phyloP scores from a whole-genome alignment of 2,797 vertebrate genomes.

The Parambassis ranga region DNA sequence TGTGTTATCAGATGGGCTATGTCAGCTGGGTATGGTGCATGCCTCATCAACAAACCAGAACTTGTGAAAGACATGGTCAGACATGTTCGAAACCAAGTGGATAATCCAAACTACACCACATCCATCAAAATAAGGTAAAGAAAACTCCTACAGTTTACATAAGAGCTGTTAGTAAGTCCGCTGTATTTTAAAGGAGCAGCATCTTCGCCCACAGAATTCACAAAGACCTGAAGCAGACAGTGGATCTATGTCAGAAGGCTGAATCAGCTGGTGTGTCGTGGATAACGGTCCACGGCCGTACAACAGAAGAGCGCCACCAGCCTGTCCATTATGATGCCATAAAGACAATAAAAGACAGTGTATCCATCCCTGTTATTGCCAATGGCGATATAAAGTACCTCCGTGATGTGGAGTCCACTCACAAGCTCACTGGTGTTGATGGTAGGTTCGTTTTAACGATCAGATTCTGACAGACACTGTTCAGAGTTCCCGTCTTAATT shows the following conservation, averaged over 20 bases:
- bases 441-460: constrained; percentile 77
- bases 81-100: constrained; percentile 88
- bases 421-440: constrained; percentile 87
- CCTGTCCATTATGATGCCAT: constrained; percentile 94
- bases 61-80: constrained; percentile 93
- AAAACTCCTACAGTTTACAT: no score
- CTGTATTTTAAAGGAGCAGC: no score
- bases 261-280: constrained; percentile 93
- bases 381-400: constrained; percentile 93
- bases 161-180: no score
- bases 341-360: constrained; percentile 91
- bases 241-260: constrained; percentile 94
- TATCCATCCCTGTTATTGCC: constrained; percentile 90
- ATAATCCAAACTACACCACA: constrained; percentile 86
- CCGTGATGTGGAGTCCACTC: constrained; percentile 86
- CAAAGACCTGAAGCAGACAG: constrained; percentile 87
- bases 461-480: background rate
- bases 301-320: constrained; percentile 92
- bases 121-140: constrained; percentile 96
- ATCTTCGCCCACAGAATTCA: constrained; percentile 94
- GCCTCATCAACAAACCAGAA: constrained; percentile 95
- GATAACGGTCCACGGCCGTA: constrained; percentile 96
- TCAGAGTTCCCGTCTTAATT: background rate
- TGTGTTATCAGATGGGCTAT: constrained; percentile 90
- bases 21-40: constrained; percentile 94